Conservation (phyloP, 2,888 invertebrate species). For the Catocala fraxini region DNA sequence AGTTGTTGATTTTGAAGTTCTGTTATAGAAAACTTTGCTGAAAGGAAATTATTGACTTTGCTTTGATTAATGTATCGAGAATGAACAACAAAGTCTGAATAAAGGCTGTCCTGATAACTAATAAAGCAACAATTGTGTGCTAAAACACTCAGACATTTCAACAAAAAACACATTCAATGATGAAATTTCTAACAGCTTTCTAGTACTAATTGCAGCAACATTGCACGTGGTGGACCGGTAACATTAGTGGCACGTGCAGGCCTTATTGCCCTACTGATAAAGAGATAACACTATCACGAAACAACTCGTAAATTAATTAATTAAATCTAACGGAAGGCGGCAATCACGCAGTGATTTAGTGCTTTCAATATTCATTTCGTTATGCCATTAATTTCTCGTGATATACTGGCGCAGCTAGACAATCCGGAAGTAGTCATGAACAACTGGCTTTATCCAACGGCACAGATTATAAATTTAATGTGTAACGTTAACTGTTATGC, state of each 20-base stretch:
- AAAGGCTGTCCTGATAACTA: no score
- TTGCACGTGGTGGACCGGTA: conserved; percentile 12
- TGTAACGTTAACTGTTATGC: not conserved
- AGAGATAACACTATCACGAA: conserved; percentile 17
- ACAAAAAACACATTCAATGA: not conserved
- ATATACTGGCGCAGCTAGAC: not conserved
- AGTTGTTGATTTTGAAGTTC: no score
- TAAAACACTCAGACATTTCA: not conserved
- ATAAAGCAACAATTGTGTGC: not conserved
- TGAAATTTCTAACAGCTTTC: not conserved
- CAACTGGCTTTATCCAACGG: conserved; percentile 2
- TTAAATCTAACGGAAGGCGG: conserved; percentile 14
- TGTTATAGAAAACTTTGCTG: no score
- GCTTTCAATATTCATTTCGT: conserved; percentile 13
- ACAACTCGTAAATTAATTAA: conserved; percentile 21
- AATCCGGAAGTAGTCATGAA: not conserved
- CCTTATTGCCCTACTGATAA: conserved; percentile 6
- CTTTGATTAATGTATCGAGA: no score
- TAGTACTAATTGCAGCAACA: not conserved
- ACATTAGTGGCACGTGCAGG: conserved; percentile 10
- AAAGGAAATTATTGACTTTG: no score
- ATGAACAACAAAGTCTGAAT: no score
- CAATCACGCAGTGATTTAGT: conserved; percentile 11
- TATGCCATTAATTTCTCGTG: conserved; percentile 5
- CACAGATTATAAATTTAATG: conserved; percentile 1